Conservation (phyloP, 2,113 vertebrate genomes). For the Trinectes maculatus region DNA sequence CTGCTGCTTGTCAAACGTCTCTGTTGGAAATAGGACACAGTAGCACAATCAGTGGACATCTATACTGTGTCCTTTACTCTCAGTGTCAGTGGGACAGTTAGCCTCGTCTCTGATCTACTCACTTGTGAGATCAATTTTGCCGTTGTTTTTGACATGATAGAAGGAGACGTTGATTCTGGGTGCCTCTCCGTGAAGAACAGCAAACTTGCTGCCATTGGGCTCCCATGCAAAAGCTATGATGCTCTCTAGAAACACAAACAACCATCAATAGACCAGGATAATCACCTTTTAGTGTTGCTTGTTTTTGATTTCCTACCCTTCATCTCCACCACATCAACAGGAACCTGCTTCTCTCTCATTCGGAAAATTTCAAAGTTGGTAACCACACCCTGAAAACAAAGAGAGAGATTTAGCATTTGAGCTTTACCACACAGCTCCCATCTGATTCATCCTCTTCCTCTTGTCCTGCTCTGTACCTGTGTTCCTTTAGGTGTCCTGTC, state of each 20-base stretch:
- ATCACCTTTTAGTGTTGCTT: background rate
- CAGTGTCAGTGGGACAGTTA: background rate
- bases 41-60: background rate
- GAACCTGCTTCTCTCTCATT: conserved; percentile 99
- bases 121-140: conserved; percentile 98
- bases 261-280: background rate
- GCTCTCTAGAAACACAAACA: conserved; percentile 81
- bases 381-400: conserved; percentile 89
- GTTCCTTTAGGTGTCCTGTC: conserved; percentile 97
- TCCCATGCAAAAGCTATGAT: conserved; percentile 99
- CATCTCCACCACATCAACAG: conserved; percentile 98
- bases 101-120: conserved; percentile 62
- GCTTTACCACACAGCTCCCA: background rate
- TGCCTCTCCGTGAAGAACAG: conserved; percentile 94
- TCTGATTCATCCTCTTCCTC: background rate
- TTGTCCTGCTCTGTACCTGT: conserved; percentile 83
- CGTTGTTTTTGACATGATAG: conserved; percentile 98
- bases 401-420: background rate
- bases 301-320: conserved; percentile 93
- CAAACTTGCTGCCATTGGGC: conserved; percentile 97
- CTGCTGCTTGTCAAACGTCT: conserved; percentile 97
- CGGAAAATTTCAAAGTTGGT: conserved; percentile 99
- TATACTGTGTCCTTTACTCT: accelerated
- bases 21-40: conserved; percentile 69
- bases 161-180: conserved; percentile 94